These are phyloP conservation scores for Trachymyrmex cornetzi DNA, from an alignment of 1,140 invertebrate genomes.

Conservation along the genomic window DNA sequence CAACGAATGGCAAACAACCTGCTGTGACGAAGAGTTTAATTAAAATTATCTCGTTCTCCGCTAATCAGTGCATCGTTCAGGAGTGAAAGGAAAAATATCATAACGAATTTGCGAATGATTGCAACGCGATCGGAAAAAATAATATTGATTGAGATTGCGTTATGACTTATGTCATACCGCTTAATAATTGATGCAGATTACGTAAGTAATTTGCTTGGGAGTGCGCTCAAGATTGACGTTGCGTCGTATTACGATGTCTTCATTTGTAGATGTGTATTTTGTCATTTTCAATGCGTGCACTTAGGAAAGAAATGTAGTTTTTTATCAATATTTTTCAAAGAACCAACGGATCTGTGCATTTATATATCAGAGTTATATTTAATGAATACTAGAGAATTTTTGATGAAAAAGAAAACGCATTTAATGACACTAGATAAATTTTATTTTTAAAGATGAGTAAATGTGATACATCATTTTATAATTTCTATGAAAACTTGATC, in stretches of 20 bases:
- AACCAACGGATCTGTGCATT: not conserved
- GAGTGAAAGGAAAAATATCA: not conserved
- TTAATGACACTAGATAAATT: not conserved
- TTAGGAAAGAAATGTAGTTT: not conserved
- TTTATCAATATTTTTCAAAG: not conserved
- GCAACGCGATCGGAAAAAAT: not conserved
- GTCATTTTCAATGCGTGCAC: not conserved
- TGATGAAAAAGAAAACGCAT: not conserved
- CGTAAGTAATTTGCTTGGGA: not conserved
- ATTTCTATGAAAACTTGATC: not conserved
- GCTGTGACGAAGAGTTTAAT: conserved; percentile 18
- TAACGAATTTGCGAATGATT: not conserved
- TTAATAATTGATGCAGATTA: not conserved
- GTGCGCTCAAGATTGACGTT: not conserved
- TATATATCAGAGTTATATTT: not conserved
- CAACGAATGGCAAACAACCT: not conserved
- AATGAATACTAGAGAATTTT: not conserved
- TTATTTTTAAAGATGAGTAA: not conserved
- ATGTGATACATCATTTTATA: not conserved
- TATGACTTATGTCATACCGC: not conserved
- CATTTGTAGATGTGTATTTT: not conserved
- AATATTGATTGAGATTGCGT: not conserved
- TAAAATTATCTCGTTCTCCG: conserved; percentile 15
- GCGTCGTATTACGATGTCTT: not conserved
- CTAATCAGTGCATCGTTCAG: not conserved